Evolutionary conservation across 2,888 invertebrate genomes (phyloP).

Genomic region (Podotricha telesiphe): DNA sequence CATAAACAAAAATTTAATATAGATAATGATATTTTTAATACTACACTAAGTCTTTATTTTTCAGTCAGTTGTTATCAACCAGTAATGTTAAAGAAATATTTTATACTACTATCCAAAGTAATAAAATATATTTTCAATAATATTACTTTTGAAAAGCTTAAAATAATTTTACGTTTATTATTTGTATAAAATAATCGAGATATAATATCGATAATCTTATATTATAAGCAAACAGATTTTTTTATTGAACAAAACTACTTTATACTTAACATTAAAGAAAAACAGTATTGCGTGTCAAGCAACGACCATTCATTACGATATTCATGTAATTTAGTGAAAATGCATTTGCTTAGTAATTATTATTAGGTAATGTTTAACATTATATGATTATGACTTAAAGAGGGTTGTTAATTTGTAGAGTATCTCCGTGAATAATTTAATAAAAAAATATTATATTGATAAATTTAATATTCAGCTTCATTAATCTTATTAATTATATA

Average conservation of each 20-base stretch:
- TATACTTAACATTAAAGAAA: background rate
- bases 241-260: background rate
- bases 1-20: background rate
- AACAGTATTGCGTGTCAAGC: conserved; percentile 8
- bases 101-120: no score
- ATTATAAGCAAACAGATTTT: background rate
- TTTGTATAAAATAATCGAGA: background rate
- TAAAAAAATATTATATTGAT: background rate
- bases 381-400: background rate
- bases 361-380: background rate
- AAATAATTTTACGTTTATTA: background rate
- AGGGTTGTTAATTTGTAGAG: background rate
- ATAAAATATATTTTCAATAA: no score
- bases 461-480: no score
- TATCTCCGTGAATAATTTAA: background rate
- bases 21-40: no score
- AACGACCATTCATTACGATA: background rate
- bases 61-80: no score
- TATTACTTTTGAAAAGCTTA: no score
- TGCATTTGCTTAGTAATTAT: background rate
- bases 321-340: conserved; percentile 11
- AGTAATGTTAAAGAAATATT: no score
- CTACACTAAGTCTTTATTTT: no score
- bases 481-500: background rate
- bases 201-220: background rate